A percentile compares a stretch with the other conserved stretches of the same genome.
Conservation (phyloP, 2,888 invertebrate genomes). For the Enoplolaimus lenunculus region DNA sequence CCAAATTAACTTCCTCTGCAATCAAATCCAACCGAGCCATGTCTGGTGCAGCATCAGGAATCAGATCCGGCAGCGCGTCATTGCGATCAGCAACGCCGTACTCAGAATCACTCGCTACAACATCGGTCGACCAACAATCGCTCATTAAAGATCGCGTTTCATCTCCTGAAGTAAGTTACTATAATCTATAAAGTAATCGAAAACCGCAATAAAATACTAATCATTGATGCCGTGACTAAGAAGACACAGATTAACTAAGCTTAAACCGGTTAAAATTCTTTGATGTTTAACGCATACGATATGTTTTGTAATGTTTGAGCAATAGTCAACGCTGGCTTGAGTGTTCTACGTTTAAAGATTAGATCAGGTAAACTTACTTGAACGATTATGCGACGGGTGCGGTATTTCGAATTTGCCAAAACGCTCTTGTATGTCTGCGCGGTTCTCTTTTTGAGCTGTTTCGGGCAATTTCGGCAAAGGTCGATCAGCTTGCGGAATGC, state of each 20-base stretch:
- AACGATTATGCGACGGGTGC: slow-evolving; percentile 41
- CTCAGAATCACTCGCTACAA: slow-evolving; percentile 87
- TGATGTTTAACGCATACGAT: no score
- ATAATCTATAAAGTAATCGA: no score
- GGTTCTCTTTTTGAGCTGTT: slow-evolving; percentile 56
- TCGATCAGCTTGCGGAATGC: slow-evolving; percentile 8
- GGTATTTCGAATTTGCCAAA: slow-evolving; percentile 96
- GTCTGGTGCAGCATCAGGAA: slow-evolving; percentile 20
- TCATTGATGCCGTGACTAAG: no score
- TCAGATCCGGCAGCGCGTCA: slow-evolving; percentile 22
- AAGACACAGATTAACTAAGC: no score
- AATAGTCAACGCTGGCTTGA: no score
- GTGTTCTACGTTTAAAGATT: no score
- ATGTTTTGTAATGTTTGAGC: no score
- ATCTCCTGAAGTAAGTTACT: slow-evolving; percentile 65
- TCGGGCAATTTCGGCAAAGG: slow-evolving; percentile 40
- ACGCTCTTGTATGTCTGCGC: slow-evolving; percentile 90
- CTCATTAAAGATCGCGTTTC: slow-evolving; percentile 92
- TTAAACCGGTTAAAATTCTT: no score
- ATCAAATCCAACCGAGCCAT: slow-evolving; percentile 22
- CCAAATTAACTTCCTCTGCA: slow-evolving; percentile 21
- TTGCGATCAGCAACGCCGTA: slow-evolving; percentile 22
- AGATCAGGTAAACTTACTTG: no score
- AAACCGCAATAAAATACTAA: no score
- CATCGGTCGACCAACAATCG: slow-evolving; percentile 97